These are phyloP conservation scores for Oreohelix idahoensis DNA, from an alignment of 1,140 invertebrate species.

Conservation along the genomic window DNA sequence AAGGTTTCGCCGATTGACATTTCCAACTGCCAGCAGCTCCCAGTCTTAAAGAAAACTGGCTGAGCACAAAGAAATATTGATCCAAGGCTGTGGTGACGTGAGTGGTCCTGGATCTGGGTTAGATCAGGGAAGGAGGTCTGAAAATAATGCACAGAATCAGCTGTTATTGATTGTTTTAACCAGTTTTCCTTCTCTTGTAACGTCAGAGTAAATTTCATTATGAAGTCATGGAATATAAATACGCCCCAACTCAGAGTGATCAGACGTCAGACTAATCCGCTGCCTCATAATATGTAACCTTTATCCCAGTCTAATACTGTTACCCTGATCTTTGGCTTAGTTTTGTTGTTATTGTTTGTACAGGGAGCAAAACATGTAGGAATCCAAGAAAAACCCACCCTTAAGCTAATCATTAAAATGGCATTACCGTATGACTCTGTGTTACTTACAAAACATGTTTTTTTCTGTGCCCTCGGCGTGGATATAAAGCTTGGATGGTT, in stretches of 20 bases:
- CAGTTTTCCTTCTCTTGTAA: no score
- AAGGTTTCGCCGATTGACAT: background rate
- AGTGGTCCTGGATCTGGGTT: background rate
- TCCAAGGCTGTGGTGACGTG: background rate
- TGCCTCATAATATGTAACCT: background rate
- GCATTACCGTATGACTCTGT: background rate
- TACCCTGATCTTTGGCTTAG: background rate
- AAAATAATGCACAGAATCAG: no score
- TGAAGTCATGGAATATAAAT: no score
- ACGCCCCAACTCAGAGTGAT: no score
- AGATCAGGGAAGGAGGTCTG: background rate
- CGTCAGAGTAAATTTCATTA: no score
- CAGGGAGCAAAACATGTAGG: background rate
- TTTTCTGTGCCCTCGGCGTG: background rate
- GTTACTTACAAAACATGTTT: background rate
- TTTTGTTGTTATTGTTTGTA: background rate
- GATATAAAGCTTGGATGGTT: background rate
- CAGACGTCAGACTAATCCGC: no score
- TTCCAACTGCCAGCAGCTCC: background rate
- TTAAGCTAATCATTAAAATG: background rate
- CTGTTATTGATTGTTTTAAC: no score
- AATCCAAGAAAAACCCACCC: background rate
- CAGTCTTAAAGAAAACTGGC: background rate
- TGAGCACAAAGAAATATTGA: conserved; percentile 1
- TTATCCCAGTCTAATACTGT: background rate